phyloP scores from a whole-genome alignment of 2,113 vertebrate genomes.

The Axis porcinus region DNA sequence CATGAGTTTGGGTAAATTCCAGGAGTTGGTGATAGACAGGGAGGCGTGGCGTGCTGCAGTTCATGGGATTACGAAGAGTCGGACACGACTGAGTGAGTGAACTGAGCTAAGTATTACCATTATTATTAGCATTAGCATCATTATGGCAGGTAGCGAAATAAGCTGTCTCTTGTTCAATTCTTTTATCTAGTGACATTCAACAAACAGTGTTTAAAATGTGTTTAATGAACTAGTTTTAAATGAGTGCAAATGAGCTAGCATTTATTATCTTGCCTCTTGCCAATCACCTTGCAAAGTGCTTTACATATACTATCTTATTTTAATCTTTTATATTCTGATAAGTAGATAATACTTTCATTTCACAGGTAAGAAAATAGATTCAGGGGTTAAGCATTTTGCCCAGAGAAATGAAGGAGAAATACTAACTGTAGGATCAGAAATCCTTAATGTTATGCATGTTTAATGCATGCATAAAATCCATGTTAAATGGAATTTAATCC shows the following conservation, averaged over 20 bases:
- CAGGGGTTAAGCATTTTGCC: background rate
- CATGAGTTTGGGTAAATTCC: background rate
- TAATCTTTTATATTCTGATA: slow-evolving; percentile 27
- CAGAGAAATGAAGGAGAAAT: background rate
- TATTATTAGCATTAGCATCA: background rate
- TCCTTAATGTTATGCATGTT: background rate
- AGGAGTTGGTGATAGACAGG: background rate
- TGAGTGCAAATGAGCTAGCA: background rate
- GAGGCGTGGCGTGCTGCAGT: background rate
- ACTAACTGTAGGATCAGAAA: background rate
- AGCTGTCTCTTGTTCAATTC: background rate
- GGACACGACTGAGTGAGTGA: background rate
- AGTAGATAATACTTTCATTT: slow-evolving; percentile 37
- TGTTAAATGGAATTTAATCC: background rate
- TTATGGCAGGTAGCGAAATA: background rate
- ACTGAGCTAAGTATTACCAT: background rate
- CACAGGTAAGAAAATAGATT: background rate
- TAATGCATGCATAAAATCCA: background rate
- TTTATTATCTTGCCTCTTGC: slow-evolving; percentile 1
- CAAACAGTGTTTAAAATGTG: slow-evolving; percentile 25
- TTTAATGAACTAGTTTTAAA: slow-evolving; percentile 29
- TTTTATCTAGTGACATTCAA: background rate
- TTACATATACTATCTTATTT: slow-evolving; percentile 1
- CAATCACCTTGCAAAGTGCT: background rate
- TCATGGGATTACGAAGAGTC: background rate